Percentiles rank a stretch among this genome's conserved stretches.
These are phyloP conservation scores for Peromyscus attwateri DNA, from an alignment of 2,797 vertebrate species.

Conservation along the genomic window DNA sequence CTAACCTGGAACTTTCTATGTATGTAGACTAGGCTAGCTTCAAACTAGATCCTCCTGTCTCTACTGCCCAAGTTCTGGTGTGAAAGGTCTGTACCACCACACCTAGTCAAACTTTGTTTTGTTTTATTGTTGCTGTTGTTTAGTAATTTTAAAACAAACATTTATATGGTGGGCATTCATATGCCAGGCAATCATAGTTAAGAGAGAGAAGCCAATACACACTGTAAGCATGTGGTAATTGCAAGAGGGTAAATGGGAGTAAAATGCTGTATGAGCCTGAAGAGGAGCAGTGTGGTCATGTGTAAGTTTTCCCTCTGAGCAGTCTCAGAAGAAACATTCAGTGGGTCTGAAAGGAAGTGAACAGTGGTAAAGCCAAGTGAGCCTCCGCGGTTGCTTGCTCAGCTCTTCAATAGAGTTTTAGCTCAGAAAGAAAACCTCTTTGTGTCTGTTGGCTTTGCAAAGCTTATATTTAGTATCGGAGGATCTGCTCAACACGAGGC, in stretches of 20 bases:
- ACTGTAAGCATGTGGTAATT: background rate
- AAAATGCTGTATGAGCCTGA: background rate
- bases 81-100: background rate
- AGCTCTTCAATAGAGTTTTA: background rate
- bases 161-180: background rate
- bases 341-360: constrained; percentile 13
- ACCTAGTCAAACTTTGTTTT: background rate
- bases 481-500: background rate
- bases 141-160: background rate
- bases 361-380: background rate
- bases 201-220: constrained; percentile 23
- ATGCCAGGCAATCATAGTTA: background rate
- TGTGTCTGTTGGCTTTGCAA: constrained; percentile 29
- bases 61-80: background rate
- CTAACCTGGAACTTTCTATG: background rate
- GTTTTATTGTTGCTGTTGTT: background rate
- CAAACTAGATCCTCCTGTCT: background rate
- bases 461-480: background rate
- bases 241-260: background rate
- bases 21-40: background rate
- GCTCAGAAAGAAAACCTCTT: constrained; percentile 25
- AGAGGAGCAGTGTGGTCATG: background rate
- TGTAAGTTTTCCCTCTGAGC: background rate
- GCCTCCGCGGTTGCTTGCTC: background rate
- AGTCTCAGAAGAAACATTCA: background rate